Evolutionary conservation across 1,140 invertebrate species (phyloP).

Genomic region (Drosophila dunni): DNA sequence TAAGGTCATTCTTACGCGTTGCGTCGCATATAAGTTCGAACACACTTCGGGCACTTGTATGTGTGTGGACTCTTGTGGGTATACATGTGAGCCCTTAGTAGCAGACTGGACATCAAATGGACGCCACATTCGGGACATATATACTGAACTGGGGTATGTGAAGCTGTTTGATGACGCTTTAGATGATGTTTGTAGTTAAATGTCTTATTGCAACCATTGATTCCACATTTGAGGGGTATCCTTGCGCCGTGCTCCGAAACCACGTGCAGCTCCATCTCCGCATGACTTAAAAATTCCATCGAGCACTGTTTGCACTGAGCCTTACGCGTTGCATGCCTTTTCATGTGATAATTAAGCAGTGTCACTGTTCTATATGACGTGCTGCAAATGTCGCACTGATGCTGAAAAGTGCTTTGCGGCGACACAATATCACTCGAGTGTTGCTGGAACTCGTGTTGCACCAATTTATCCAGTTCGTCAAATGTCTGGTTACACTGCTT

Average conservation of each 20-base stretch:
- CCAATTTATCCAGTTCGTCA: slow-evolving; percentile 60
- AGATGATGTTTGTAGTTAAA: slow-evolving; percentile 75
- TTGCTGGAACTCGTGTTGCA: slow-evolving; percentile 56
- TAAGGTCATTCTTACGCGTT: slow-evolving; percentile 51
- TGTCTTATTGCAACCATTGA: slow-evolving; percentile 59
- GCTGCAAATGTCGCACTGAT: slow-evolving; percentile 60
- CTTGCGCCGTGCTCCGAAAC: slow-evolving; percentile 38
- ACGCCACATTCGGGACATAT: slow-evolving; percentile 56
- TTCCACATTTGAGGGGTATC: slow-evolving; percentile 45
- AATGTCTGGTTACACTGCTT: slow-evolving; percentile 67
- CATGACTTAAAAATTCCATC: slow-evolving; percentile 41
- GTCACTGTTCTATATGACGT: slow-evolving; percentile 60
- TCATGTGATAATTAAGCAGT: slow-evolving; percentile 70
- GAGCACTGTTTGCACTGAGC: slow-evolving; percentile 52
- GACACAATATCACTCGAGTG: slow-evolving; percentile 47
- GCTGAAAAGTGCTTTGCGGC: slow-evolving; percentile 31
- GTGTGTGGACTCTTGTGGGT: slow-evolving; percentile 38
- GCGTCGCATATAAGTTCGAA: slow-evolving; percentile 53
- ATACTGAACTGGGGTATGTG: slow-evolving; percentile 46
- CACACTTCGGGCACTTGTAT: slow-evolving; percentile 67
- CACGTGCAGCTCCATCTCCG: slow-evolving; percentile 54
- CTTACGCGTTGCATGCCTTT: slow-evolving; percentile 55
- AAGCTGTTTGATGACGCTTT: slow-evolving; percentile 68
- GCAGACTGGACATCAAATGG: slow-evolving; percentile 38
- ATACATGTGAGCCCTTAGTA: slow-evolving; percentile 53